Conservation (phyloP, 2,113 vertebrate species). For the Heterotis niloticus region DNA sequence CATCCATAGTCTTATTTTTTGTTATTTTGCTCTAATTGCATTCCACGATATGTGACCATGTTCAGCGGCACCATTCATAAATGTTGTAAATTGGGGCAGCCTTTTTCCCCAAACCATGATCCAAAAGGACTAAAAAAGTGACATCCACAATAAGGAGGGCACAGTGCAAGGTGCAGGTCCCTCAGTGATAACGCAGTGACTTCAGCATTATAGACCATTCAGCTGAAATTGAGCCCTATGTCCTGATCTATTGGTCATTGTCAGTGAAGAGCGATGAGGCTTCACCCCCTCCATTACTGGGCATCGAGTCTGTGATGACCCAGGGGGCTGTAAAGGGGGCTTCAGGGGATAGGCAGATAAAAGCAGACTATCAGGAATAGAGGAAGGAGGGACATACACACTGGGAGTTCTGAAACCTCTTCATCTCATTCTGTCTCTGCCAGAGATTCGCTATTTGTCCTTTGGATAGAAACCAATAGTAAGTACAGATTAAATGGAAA, state of each 20-base stretch:
- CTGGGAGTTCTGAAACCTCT: neutral
- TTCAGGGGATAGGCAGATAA: neutral
- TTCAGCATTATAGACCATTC: conserved; percentile 84
- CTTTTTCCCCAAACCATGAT: neutral
- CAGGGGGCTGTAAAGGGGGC: conserved; percentile 57
- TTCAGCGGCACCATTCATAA: neutral
- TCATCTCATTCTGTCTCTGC: neutral
- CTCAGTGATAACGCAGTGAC: conserved; percentile 94
- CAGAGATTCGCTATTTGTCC: no score
- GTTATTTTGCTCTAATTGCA: no score
- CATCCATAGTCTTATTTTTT: no score
- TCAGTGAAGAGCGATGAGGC: conserved; percentile 77
- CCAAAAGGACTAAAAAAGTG: neutral
- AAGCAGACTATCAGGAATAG: conserved; percentile 25
- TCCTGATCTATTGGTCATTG: conserved; percentile 85
- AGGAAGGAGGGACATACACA: neutral
- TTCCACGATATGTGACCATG: no score
- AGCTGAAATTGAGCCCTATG: conserved; percentile 79
- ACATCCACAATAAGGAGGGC: conserved; percentile 71
- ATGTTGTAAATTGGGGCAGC: neutral
- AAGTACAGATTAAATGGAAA: no score
- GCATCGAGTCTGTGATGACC: conserved; percentile 58
- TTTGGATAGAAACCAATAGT: no score
- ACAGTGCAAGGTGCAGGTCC: conserved; percentile 84
- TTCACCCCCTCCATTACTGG: neutral